Evolutionary conservation across 2,113 vertebrate genomes (phyloP).

Genomic region (Hassar affinis): DNA sequence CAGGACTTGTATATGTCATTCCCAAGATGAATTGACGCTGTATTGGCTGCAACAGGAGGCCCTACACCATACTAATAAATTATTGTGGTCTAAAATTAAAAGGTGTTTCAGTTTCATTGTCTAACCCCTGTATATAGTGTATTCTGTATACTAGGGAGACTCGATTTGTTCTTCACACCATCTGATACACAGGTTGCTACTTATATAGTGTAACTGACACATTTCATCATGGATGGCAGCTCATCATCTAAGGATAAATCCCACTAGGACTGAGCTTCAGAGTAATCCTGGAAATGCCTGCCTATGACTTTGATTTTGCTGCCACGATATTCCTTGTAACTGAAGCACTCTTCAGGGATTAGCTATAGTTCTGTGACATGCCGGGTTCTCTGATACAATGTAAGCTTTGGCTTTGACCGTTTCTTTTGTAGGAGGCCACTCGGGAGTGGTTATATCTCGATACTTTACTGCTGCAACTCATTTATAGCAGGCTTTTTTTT

Average conservation of each 20-base stretch:
- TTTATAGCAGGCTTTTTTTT: background rate
- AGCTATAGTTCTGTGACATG: background rate
- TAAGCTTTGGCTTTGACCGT: background rate
- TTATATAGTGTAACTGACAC: background rate
- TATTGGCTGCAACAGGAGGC: too few species aligned
- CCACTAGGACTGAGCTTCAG: background rate
- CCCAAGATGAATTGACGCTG: too few species aligned
- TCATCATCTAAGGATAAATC: background rate
- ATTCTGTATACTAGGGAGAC: background rate
- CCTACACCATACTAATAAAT: too few species aligned
- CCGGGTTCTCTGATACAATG: background rate
- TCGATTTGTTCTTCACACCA: background rate
- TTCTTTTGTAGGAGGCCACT: background rate
- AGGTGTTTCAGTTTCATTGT: too few species aligned
- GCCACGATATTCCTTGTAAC: background rate
- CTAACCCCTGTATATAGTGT: too few species aligned
- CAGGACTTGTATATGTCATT: too few species aligned
- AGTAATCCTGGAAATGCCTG: background rate
- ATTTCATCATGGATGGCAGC: background rate
- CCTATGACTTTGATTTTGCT: background rate
- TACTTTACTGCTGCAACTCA: background rate
- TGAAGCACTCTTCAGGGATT: background rate
- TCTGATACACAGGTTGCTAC: background rate
- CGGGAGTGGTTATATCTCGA: background rate
- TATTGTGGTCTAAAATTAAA: too few species aligned